These are phyloP conservation scores for Oxyruncus cristatus DNA, from an alignment of 2,113 vertebrate genomes.

Conservation along the genomic window DNA sequence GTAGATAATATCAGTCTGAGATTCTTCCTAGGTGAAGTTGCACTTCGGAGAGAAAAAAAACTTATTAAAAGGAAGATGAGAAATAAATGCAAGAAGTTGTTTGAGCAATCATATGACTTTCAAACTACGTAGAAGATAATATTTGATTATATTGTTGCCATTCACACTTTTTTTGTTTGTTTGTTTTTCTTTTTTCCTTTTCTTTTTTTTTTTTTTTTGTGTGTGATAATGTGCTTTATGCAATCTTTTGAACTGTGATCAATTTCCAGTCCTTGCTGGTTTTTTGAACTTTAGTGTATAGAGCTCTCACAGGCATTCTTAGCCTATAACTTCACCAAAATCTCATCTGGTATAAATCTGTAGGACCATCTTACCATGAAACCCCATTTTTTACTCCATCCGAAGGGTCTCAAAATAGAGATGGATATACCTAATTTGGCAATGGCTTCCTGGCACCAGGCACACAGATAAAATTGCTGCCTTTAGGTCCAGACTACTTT, in stretches of 20 bases:
- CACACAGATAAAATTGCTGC: not conserved
- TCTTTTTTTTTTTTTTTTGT: not conserved
- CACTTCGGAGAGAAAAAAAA: not conserved
- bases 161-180: not conserved
- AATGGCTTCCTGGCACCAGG: not conserved
- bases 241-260: not conserved
- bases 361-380: not conserved
- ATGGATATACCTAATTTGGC: not conserved
- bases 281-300: not conserved
- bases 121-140: not conserved
- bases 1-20: not conserved
- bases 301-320: not conserved
- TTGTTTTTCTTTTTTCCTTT: not conserved
- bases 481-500: not conserved
- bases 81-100: not conserved
- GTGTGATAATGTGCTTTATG: not conserved
- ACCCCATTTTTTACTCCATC: not conserved
- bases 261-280: not conserved
- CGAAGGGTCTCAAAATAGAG: not conserved
- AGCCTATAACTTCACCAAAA: not conserved
- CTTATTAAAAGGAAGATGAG: not conserved
- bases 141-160: not conserved
- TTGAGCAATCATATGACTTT: not conserved
- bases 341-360: not conserved
- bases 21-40: constrained; percentile 20